phyloP scores from a whole-genome alignment of 2,797 vertebrate genomes.

The Neopelma chrysocephalum region DNA sequence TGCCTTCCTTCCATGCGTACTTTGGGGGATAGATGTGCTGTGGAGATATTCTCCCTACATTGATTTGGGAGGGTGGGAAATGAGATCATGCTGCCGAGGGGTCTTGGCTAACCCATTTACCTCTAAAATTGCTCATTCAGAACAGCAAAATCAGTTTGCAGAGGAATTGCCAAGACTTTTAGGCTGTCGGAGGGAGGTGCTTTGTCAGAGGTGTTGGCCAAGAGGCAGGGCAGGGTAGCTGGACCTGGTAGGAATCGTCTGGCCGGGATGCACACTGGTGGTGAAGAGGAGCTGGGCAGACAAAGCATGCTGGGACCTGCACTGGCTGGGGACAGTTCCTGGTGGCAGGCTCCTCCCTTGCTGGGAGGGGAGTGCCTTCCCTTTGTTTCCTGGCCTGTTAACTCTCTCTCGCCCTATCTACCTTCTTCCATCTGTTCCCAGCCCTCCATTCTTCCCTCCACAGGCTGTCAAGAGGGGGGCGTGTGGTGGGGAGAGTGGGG shows the following conservation, averaged over 20 bases:
- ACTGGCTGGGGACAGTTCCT: constrained; percentile 56
- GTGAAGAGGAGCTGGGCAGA: not conserved
- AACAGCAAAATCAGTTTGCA: not conserved
- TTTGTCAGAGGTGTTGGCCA: not conserved
- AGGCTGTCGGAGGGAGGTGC: not conserved
- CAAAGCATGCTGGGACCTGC: constrained; percentile 66
- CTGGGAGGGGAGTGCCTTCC: constrained; percentile 52
- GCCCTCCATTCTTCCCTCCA: not conserved
- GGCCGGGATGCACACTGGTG: not conserved
- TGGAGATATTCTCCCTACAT: not conserved
- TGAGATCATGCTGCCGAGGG: not conserved
- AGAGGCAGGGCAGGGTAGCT: not conserved
- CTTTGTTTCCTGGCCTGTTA: constrained; percentile 72
- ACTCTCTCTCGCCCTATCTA: constrained; percentile 66
- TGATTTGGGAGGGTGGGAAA: not conserved
- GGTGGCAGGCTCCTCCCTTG: constrained; percentile 64
- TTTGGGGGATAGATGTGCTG: not conserved
- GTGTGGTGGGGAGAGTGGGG: not conserved
- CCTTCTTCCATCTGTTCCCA: constrained; percentile 64
- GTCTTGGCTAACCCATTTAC: not conserved
- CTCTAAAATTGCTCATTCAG: not conserved
- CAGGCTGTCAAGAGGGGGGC: not conserved
- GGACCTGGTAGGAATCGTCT: not conserved
- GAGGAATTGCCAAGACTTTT: not conserved
- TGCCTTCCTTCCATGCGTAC: not conserved